Evolutionary conservation across 2,113 vertebrate genomes (phyloP).

Genomic region (Rana temporaria): DNA sequence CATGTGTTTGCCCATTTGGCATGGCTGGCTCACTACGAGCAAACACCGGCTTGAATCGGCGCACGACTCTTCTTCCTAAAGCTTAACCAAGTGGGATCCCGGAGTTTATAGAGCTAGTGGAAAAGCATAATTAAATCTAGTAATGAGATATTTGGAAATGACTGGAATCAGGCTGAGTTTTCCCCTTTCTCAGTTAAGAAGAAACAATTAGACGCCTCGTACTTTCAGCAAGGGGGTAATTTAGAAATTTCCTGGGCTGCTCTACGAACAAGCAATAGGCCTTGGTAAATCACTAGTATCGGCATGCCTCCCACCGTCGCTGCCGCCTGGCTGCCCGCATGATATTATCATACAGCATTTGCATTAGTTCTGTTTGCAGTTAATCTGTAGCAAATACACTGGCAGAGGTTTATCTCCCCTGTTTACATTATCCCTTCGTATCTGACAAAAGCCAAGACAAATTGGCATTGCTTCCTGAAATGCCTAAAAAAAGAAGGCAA

Average conservation of each 20-base stretch:
- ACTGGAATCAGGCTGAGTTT: slow-evolving; percentile 7
- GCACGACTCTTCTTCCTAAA: too few relatives aligned
- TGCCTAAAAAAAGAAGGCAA: too few relatives aligned
- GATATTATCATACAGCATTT: background rate
- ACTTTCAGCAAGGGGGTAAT: slow-evolving; percentile 31
- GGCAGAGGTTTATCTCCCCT: too few relatives aligned
- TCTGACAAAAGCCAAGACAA: too few relatives aligned
- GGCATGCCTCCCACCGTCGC: background rate
- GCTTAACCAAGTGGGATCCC: background rate
- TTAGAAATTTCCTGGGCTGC: slow-evolving; percentile 16
- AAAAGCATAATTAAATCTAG: slow-evolving; percentile 8
- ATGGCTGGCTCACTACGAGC: too few relatives aligned
- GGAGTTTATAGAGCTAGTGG: background rate
- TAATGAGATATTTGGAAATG: slow-evolving; percentile 32
- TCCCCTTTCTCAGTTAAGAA: slow-evolving; percentile 4
- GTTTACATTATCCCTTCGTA: too few relatives aligned
- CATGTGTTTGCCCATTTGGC: too few relatives aligned
- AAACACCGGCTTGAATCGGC: too few relatives aligned
- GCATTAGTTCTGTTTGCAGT: too few relatives aligned
- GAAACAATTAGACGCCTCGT: slow-evolving; percentile 32
- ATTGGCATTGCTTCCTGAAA: too few relatives aligned
- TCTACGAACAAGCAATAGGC: background rate
- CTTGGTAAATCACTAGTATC: background rate
- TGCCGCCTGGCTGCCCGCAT: background rate
- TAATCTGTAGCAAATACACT: too few relatives aligned